Conservation (phyloP, 1,140 invertebrate genomes). For the Ridgeia piscesae region DNA sequence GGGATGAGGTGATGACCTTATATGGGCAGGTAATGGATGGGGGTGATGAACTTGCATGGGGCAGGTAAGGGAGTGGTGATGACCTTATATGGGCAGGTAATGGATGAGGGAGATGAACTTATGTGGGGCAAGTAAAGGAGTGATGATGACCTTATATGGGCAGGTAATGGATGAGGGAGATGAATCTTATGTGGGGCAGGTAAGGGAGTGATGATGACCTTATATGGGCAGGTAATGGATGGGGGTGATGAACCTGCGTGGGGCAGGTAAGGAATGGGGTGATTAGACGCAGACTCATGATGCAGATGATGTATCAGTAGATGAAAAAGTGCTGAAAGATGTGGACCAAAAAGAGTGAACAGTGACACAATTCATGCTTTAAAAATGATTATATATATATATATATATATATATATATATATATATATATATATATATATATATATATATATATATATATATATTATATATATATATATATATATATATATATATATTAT, state of each 20-base stretch:
- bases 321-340: not conserved
- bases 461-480: too few species aligned
- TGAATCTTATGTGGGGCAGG: not conserved
- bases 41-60: conserved; percentile 71
- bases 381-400: too few species aligned
- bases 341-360: not conserved
- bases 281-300: not conserved
- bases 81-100: conserved; percentile 83
- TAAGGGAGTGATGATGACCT: too few species aligned
- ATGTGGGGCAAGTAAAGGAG: conserved; percentile 82
- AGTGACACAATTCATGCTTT: not conserved
- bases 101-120: conserved; percentile 53
- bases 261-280: not conserved
- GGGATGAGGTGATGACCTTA: conserved; percentile 53
- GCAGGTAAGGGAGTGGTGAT: conserved; percentile 68
- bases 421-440: too few species aligned
- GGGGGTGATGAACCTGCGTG: not conserved
- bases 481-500: too few species aligned
- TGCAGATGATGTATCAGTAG: too few species aligned
- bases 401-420: too few species aligned
- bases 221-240: too few species aligned
- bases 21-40: conserved; percentile 79
- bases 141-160: conserved; percentile 71
- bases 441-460: too few species aligned
- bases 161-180: too few species aligned